Evolutionary conservation across 1,140 invertebrate species (phyloP).

Genomic region (Sycophaga agraensis): DNA sequence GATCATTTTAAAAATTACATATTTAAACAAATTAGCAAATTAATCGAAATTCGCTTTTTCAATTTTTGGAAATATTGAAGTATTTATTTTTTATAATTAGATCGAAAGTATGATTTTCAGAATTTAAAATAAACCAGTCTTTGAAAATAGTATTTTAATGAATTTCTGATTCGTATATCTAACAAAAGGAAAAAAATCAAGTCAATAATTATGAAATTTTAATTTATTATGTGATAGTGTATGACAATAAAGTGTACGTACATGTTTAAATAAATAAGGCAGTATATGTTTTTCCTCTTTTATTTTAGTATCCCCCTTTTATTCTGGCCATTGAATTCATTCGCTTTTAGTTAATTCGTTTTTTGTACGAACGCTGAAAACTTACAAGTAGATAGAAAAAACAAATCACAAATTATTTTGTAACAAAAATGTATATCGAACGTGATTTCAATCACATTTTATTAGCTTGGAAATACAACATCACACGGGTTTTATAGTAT

Average conservation of each 20-base stretch:
- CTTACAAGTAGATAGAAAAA: conserved; percentile 23
- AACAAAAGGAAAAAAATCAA: neutral
- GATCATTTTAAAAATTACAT: too few relatives aligned
- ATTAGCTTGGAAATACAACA: neutral
- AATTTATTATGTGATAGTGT: conserved; percentile 44
- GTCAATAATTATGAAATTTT: conserved; percentile 40
- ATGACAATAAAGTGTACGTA: conserved; percentile 50
- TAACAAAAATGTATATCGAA: conserved; percentile 1
- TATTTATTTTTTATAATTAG: too few relatives aligned
- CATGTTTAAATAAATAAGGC: conserved; percentile 55
- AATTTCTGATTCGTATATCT: too few relatives aligned
- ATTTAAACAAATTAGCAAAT: too few relatives aligned
- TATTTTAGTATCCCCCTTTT: conserved; percentile 27
- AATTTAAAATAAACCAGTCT: too few relatives aligned
- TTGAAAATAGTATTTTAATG: too few relatives aligned
- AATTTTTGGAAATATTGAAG: too few relatives aligned
- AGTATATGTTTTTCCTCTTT: conserved; percentile 40
- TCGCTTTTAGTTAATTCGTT: neutral
- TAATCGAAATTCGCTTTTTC: too few relatives aligned
- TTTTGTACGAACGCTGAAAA: conserved; percentile 28
- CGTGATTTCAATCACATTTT: conserved; percentile 7
- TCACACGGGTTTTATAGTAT: too few relatives aligned
- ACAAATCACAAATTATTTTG: conserved; percentile 1
- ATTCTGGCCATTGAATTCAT: neutral
- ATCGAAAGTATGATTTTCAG: too few relatives aligned